Base-by-base conservation (phyloP, 30 jellyfish, hydroid and myxozoan genomes). In the Hydractinia echinata region DNA sequence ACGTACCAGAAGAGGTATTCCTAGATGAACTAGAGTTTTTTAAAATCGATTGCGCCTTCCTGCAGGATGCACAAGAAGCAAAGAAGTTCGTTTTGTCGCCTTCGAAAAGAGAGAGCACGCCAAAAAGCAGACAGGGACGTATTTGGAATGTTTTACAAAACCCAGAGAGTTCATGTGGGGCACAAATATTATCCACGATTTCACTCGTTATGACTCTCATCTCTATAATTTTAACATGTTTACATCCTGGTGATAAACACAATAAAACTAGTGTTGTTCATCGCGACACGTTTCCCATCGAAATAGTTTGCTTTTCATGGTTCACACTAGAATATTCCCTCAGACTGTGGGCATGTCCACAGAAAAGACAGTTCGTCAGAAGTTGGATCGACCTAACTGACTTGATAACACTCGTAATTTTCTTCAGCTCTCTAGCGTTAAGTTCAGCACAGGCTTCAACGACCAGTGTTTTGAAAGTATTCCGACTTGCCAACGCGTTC, bases 1-100 rank as follows among this genome's bases (percentile, higher is more conserved):
- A 89, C 60, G 96, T 89, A 7, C 96, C 96, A n/a, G 95, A 77
- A 60, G 96, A 89, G 83, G 96, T 89, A 6, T 89, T 89, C 76
- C 82, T 78, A 79, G 95, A 84, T 14, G 96, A 89, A 60, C 76
- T 89, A 67, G 79, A 76, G 76, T 89, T 89, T 76, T 89, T 89
- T 66, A 87, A 82, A 51, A 89, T 89, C 15, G 83, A 79, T 67
- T 76, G 84, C 54, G 96, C 70, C 9, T 51, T 48, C 30, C 55
- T 84, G 5, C 82, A 76, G 4, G 79, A 70, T 48, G 77, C 89
- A 14, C 85, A 76, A 64, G 85, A 83, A 62, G 95, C 95, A 71
- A 70, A 82, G 49, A 71, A 73, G 61, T 89, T 66, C 74, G 89
- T 89, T 19, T 72, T 89, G 18, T 84, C 79, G 18, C 86, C 88